Evolutionary conservation across 2,797 vertebrate species (phyloP).

Genomic region (Helarctos malayanus): DNA sequence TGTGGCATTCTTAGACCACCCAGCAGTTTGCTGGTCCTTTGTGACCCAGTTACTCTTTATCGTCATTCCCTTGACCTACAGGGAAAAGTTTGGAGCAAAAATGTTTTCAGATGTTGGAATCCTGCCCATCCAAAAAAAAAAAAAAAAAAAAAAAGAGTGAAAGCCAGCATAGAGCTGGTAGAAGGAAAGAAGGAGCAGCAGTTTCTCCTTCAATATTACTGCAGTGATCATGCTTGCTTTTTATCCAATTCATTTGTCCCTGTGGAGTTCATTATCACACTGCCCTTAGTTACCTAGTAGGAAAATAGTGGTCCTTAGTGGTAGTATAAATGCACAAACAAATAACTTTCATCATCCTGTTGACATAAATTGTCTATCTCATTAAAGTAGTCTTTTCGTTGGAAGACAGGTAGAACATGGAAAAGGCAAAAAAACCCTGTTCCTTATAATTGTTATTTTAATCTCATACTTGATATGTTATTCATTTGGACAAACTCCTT

Average conservation of each 20-base stretch:
- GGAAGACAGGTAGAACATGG: not conserved
- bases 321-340: not conserved
- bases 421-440: not conserved
- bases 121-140: not conserved
- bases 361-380: not conserved
- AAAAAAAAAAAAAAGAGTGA: not conserved
- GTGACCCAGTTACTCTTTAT: not conserved
- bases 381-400: not conserved
- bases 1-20: not conserved
- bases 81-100: not conserved
- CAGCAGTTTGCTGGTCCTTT: not conserved
- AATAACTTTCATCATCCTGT: not conserved
- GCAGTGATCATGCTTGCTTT: not conserved
- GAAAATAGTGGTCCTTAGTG: not conserved
- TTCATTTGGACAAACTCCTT: not conserved
- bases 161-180: not conserved
- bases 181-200: not conserved
- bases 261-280: not conserved
- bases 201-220: not conserved
- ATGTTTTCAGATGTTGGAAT: not conserved
- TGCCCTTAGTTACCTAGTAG: not conserved
- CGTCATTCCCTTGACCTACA: not conserved
- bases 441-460: slow-evolving; percentile 1
- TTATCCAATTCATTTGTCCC: not conserved
- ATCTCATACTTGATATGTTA: not conserved